Percentiles rank a stretch among this genome's conserved stretches.
Conservation (phyloP, 2,888 invertebrate genomes). For the Cylindroiulus punctatus region DNA sequence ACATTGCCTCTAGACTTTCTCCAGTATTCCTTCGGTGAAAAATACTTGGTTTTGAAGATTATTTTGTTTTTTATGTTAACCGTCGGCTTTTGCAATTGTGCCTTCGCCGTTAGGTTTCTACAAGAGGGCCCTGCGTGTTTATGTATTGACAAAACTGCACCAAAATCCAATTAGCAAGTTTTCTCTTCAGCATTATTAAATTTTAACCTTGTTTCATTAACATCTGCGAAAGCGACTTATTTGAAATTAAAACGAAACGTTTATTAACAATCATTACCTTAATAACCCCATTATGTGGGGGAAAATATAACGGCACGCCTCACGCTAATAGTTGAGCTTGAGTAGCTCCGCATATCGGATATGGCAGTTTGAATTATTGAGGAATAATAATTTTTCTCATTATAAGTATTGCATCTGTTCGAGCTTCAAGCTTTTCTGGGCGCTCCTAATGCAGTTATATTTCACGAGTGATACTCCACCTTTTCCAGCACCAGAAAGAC, state of each 20-base stretch:
- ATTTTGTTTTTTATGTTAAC: background rate
- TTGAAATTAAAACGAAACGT: constrained; percentile 38
- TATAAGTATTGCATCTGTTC: constrained; percentile 36
- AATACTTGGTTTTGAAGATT: too few species aligned
- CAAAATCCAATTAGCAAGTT: constrained; percentile 34
- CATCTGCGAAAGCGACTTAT: background rate
- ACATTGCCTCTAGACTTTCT: too few species aligned
- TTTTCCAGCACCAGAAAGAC: constrained; percentile 34
- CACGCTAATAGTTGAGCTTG: background rate
- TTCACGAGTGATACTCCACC: constrained; percentile 40
- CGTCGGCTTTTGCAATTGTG: background rate
- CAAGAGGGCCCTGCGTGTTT: background rate
- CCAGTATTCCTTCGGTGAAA: too few species aligned
- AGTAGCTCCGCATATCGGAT: background rate
- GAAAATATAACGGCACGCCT: background rate
- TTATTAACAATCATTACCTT: constrained; percentile 43
- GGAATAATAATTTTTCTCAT: constrained; percentile 45
- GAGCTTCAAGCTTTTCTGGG: constrained; percentile 8
- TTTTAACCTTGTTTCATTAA: constrained; percentile 6
- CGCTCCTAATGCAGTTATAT: constrained; percentile 45
- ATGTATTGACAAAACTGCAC: constrained; percentile 11
- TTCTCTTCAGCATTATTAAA: constrained; percentile 34
- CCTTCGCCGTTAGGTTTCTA: background rate
- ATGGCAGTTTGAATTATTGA: constrained; percentile 42
- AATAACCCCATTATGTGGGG: constrained; percentile 23